A percentile compares a stretch with the other conserved stretches of the same genome.
Conservation (phyloP, 2,113 vertebrate genomes). For the Sphyrna mokarran region DNA sequence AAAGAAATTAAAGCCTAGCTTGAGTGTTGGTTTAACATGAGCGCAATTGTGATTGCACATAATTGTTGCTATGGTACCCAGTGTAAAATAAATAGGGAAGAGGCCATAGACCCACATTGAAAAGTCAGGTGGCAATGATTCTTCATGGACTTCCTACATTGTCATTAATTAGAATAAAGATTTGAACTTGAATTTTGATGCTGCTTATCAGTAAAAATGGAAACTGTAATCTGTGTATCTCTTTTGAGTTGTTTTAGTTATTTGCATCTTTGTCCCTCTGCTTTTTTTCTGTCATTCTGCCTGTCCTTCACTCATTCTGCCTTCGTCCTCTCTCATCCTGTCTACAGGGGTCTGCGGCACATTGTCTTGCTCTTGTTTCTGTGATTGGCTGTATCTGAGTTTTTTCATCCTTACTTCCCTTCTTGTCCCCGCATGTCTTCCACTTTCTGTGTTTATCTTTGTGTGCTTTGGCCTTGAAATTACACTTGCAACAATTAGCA, state of each 20-base stretch:
- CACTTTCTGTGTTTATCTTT: background rate
- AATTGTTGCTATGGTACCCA: background rate
- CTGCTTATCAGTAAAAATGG: background rate
- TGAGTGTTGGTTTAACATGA: background rate
- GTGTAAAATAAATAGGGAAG: background rate
- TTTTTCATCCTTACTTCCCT: background rate
- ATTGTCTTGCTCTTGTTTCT: background rate
- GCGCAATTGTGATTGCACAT: background rate
- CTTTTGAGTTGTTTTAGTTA: background rate
- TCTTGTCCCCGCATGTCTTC: background rate
- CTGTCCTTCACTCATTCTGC: background rate
- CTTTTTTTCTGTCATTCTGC: background rate
- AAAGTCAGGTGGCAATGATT: background rate
- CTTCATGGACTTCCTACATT: background rate
- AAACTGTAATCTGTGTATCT: background rate
- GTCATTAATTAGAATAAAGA: background rate
- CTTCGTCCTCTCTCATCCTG: background rate
- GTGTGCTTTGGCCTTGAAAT: background rate
- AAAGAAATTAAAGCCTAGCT: background rate
- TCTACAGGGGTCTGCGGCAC: background rate
- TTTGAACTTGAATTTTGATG: background rate
- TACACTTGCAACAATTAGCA: background rate
- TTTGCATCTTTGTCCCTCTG: background rate
- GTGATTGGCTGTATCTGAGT: background rate
- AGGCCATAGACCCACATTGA: background rate